These are phyloP conservation scores for Spheniscus mendiculus DNA, from an alignment of 2,113 vertebrate genomes.

Conservation along the genomic window DNA sequence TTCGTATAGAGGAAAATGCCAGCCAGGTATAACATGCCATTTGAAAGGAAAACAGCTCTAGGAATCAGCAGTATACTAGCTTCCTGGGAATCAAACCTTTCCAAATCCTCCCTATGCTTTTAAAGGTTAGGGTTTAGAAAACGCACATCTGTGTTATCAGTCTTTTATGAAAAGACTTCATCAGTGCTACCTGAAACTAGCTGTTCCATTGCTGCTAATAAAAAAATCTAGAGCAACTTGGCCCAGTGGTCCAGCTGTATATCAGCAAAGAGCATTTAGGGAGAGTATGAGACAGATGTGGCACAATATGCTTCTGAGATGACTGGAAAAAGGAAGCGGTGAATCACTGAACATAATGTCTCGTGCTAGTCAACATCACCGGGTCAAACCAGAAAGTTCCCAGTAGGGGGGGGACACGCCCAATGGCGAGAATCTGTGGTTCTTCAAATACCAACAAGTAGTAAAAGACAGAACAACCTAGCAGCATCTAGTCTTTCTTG, in stretches of 20 bases:
- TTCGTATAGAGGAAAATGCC: background rate
- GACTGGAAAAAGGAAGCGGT: background rate
- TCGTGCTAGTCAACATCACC: background rate
- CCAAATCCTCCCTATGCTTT: slow-evolving; percentile 35
- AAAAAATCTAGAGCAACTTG: background rate
- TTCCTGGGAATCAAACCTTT: slow-evolving; percentile 35
- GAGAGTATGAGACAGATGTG: background rate
- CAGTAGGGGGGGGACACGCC: background rate
- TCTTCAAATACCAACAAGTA: background rate
- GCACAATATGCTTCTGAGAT: background rate
- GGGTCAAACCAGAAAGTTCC: background rate
- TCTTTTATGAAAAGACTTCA: background rate
- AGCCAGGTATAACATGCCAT: background rate
- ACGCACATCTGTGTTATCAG: background rate
- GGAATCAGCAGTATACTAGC: background rate
- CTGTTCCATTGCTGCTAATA: background rate
- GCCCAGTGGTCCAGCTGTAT: background rate
- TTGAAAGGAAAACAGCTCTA: slow-evolving; percentile 37
- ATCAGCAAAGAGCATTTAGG: background rate
- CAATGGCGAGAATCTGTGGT: background rate
- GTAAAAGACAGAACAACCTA: background rate
- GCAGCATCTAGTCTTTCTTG: background rate
- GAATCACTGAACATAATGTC: background rate
- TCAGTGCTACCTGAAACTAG: background rate
- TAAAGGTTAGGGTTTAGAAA: slow-evolving; percentile 59